Evolutionary conservation across 2,797 vertebrate species (phyloP), one percentile per base, ranked within the genome.

Genomic region (Leucoraja ocellata): DNA sequence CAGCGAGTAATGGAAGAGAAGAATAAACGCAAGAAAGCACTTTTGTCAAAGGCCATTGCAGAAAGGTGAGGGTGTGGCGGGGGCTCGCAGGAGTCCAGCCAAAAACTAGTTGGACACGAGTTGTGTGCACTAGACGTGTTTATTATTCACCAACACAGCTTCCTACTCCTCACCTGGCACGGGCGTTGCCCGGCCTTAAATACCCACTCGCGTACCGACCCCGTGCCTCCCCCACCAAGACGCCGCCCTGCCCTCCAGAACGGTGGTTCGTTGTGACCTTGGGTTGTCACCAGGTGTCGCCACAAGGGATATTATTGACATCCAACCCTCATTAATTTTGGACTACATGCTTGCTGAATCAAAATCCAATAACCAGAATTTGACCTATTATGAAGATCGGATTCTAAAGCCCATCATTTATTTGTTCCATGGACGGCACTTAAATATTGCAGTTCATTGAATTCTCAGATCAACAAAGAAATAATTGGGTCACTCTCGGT

Each of bases 21-120:
- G 95, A 99, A 99, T 95, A 99, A 98, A 94, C 97, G 96, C 81
- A 99, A 98, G 95, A 99, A 98, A 96, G 98, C 98, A 93, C 96
- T 99, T 71, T 96, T 99, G 93, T 93, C 98, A 61, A 98, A 97
- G 95, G 97, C 98, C 13, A 98, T 99, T 93, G 98, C 98, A 93
- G 98, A 99, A 96, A 99, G 98, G 98, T 99, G 95, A 95, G 96
- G 93, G 32, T 32, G 32, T 32, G 32, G 32, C 32, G 32, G 32
- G 32, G 32, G 32, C 32, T 32, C 32, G 0, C 32, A 32, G 32
- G 32, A 32, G 32, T 32, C 32, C 32, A 32, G 32, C 32, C 32
- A 32, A 32, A 32, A 32, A 32, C 32, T 32, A 32, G 32, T 32
- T 0, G 32, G 32, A 32, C 32, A 32, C 32, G 32, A 32, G 32